Evolutionary conservation across 2,888 invertebrate species (phyloP).

Genomic region (Cantharis lateralis): DNA sequence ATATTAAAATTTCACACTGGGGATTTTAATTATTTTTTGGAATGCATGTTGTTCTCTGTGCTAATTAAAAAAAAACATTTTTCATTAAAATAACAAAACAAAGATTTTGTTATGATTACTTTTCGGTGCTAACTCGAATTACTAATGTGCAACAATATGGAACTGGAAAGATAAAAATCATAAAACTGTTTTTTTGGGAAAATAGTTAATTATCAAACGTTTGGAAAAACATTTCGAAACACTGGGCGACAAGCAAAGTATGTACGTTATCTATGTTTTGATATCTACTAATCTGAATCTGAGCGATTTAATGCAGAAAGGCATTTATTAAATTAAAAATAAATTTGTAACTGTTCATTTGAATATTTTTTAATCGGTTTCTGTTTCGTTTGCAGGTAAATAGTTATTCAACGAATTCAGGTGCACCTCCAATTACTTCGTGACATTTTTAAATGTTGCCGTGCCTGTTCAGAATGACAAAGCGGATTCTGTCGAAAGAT

Average conservation of each 20-base stretch:
- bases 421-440: constrained; percentile 27
- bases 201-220: neutral
- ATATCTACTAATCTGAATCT: neutral
- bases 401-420: constrained; percentile 13
- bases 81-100: neutral
- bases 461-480: constrained; percentile 34
- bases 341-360: constrained; percentile 13
- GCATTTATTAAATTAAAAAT: neutral
- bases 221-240: neutral
- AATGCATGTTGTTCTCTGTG: neutral
- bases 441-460: constrained; percentile 33
- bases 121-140: neutral
- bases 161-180: neutral
- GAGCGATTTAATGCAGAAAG: neutral
- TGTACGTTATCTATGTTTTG: neutral
- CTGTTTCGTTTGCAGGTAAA: constrained; percentile 8
- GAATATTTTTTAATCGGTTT: constrained; percentile 6
- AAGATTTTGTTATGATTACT: neutral
- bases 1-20: neutral
- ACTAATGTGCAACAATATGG: neutral
- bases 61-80: neutral
- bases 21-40: neutral
- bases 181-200: neutral
- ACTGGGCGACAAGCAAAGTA: neutral
- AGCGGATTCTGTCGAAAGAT: constrained; percentile 33